A percentile compares a stretch with the other conserved stretches of the same genome.
Evolutionary conservation across 2,113 vertebrate species (phyloP).

Genomic region (Synodontis membranacea): DNA sequence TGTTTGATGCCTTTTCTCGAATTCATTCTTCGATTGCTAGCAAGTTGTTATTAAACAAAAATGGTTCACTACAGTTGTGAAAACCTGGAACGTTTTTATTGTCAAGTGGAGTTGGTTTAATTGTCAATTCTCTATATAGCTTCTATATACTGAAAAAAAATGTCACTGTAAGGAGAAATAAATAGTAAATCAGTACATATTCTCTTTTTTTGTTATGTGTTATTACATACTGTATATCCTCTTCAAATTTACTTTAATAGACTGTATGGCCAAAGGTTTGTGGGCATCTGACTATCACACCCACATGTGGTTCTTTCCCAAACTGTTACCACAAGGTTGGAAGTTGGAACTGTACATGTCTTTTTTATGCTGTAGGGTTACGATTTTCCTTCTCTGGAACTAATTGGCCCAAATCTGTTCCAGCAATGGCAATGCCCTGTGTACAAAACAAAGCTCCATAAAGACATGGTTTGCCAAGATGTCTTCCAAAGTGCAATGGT

Average conservation of each 20-base stretch:
- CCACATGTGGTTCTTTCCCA: background rate
- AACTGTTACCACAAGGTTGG: background rate
- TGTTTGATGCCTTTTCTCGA: background rate
- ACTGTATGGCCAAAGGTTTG: background rate
- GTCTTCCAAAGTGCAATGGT: background rate
- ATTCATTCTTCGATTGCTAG: background rate
- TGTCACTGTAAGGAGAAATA: background rate
- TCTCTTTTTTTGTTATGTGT: background rate
- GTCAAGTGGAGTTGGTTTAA: background rate
- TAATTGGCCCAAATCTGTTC: background rate
- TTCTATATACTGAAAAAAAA: background rate
- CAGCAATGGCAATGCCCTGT: background rate
- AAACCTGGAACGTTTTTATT: background rate
- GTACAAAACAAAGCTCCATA: background rate
- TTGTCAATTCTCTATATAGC: background rate
- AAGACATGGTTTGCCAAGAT: background rate
- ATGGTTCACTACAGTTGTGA: background rate
- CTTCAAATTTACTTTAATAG: background rate
- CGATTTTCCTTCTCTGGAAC: background rate
- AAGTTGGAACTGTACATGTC: background rate
- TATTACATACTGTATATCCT: background rate
- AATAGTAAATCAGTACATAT: background rate
- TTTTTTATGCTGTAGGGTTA: background rate
- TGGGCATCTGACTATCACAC: background rate
- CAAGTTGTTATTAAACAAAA: background rate